These are phyloP conservation scores for Buphagus erythrorhynchus DNA, from an alignment of 2,797 vertebrate species.

Conservation along the genomic window DNA sequence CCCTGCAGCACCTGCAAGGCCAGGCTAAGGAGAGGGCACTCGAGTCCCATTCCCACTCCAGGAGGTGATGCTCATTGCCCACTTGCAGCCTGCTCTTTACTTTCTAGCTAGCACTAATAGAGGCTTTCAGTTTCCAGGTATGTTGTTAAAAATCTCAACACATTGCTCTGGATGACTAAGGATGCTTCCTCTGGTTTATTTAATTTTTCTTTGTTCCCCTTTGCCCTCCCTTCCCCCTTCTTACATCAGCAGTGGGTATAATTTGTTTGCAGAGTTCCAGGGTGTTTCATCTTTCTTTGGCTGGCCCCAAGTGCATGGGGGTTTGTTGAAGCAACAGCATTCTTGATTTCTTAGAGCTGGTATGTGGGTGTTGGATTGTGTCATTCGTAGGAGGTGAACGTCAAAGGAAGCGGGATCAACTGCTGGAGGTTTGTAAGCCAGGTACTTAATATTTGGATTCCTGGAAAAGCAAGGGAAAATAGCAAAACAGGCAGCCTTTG, in stretches of 20 bases:
- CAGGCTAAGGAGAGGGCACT: neutral
- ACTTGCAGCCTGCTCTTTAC: neutral
- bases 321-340: neutral
- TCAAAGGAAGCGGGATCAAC: slow-evolving; percentile 60
- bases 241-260: neutral
- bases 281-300: slow-evolving; percentile 10
- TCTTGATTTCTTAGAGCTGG: slow-evolving; percentile 15
- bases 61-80: neutral
- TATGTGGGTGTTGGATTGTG: slow-evolving; percentile 47
- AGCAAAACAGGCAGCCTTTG: neutral
- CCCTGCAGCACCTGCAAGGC: neutral
- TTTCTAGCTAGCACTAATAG: neutral
- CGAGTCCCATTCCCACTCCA: fast-evolving
- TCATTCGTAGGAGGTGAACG: slow-evolving; percentile 37
- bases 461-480: slow-evolving; percentile 34
- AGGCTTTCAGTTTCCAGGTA: neutral
- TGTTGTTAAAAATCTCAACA: neutral
- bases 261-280: neutral
- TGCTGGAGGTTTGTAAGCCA: slow-evolving; percentile 32
- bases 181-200: neutral
- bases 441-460: slow-evolving; percentile 62
- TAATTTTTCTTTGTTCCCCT: neutral
- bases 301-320: neutral
- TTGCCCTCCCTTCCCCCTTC: neutral
- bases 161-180: neutral